Percentiles rank a stretch among this genome's conserved stretches.
These are phyloP conservation scores for Lomographa bimaculata DNA, from an alignment of 2,888 invertebrate genomes.

Conservation along the genomic window DNA sequence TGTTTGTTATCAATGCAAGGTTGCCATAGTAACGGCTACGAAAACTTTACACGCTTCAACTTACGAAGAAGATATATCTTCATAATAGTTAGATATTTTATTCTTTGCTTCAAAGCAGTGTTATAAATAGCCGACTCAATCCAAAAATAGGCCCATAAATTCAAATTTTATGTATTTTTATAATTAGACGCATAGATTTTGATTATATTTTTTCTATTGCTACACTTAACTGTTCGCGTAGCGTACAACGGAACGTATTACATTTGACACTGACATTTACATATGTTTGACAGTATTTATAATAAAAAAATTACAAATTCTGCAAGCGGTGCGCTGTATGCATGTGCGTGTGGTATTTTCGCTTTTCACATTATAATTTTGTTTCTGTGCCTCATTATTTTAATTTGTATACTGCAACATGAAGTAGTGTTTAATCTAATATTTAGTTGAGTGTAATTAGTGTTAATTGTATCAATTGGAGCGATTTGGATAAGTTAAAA, in stretches of 20 bases:
- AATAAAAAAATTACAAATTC: slow-evolving; percentile 36
- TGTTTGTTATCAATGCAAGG: slow-evolving; percentile 58
- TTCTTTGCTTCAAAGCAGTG: too few species aligned
- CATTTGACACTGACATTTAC: slow-evolving; percentile 30
- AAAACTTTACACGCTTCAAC: slow-evolving; percentile 20
- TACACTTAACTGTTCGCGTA: too few species aligned
- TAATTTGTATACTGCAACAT: slow-evolving; percentile 12
- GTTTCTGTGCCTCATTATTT: slow-evolving; percentile 6
- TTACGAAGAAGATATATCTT: slow-evolving; percentile 5
- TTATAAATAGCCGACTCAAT: too few species aligned
- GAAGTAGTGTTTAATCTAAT: slow-evolving; percentile 1
- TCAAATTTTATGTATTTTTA: too few species aligned
- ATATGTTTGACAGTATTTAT: not conserved
- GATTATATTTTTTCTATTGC: too few species aligned
- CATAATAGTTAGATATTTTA: too few species aligned
- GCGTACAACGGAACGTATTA: not conserved
- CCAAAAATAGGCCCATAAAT: too few species aligned
- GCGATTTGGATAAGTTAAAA: slow-evolving; percentile 49
- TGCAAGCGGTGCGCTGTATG: slow-evolving; percentile 41
- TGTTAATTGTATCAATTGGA: slow-evolving; percentile 44
- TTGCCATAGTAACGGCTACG: slow-evolving; percentile 65
- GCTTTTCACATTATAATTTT: slow-evolving; percentile 33
- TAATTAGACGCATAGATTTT: too few species aligned
- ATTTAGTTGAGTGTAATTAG: too few species aligned
- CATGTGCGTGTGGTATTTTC: slow-evolving; percentile 37